Evolutionary conservation across 1,140 invertebrate genomes (phyloP).

Genomic region (Polypedilum vanderplanki): DNA sequence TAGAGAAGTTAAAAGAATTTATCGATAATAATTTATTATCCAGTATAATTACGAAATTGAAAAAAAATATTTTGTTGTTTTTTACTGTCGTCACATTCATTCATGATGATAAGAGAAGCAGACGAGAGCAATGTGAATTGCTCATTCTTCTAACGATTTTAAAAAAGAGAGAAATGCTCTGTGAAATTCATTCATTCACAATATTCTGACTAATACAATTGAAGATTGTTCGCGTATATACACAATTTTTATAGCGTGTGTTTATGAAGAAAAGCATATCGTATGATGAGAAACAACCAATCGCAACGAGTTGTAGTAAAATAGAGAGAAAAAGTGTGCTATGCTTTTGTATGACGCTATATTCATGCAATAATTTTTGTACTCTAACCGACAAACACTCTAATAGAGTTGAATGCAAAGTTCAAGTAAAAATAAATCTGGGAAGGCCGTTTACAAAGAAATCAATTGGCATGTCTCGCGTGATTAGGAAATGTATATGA

Average conservation of each 20-base stretch:
- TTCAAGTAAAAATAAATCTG: not conserved
- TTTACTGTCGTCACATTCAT: not conserved
- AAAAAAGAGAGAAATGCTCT: not conserved
- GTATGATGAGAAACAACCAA: slow-evolving; percentile 6
- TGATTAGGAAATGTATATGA: not conserved
- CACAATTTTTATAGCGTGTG: not conserved
- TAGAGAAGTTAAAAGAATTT: no score
- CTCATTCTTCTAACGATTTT: not conserved
- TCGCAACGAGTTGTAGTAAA: not conserved
- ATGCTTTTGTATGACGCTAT: not conserved
- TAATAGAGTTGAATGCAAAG: not conserved
- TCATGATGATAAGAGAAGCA: not conserved
- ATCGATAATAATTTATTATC: no score
- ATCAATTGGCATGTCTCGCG: not conserved
- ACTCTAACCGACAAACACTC: not conserved
- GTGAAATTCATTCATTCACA: not conserved
- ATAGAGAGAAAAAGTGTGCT: slow-evolving; percentile 5
- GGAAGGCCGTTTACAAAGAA: not conserved
- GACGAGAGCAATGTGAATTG: not conserved
- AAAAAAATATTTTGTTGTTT: not conserved
- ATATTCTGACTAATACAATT: not conserved
- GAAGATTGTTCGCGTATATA: not conserved
- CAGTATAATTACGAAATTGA: no score
- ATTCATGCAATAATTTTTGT: not conserved
- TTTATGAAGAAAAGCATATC: not conserved